Evolutionary conservation across 1,140 invertebrate species (phyloP).

Genomic region (Elysia chlorotica): DNA sequence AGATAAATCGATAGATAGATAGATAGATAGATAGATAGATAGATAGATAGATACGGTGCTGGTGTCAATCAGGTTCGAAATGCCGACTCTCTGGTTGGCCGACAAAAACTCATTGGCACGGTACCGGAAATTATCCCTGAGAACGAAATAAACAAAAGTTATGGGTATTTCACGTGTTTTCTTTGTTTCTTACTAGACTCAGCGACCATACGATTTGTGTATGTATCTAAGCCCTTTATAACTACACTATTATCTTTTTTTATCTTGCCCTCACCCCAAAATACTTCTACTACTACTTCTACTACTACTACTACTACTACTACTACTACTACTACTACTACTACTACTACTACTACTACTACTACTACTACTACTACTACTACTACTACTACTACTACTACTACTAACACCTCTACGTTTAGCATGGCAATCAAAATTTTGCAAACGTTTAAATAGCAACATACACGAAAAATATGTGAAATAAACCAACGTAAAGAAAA

Average conservation of each 20-base stretch:
- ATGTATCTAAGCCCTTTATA: no score
- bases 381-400: neutral
- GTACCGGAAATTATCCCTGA: no score
- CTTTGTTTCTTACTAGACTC: no score
- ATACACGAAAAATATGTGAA: neutral
- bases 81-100: no score
- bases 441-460: neutral
- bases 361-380: neutral
- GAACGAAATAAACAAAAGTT: no score
- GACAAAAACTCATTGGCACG: no score
- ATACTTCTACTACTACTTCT: neutral
- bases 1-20: neutral
- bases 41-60: conserved; percentile 5
- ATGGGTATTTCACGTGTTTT: no score
- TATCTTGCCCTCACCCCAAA: neutral
- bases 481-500: no score
- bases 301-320: neutral
- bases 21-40: conserved; percentile 4
- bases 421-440: neutral
- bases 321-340: neutral
- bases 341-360: neutral
- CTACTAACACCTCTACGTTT: neutral
- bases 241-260: neutral
- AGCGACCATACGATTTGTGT: no score
- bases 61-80: no score